These are phyloP conservation scores for Ecliptopera silaceata DNA, from an alignment of 2,888 invertebrate genomes.

Conservation along the genomic window DNA sequence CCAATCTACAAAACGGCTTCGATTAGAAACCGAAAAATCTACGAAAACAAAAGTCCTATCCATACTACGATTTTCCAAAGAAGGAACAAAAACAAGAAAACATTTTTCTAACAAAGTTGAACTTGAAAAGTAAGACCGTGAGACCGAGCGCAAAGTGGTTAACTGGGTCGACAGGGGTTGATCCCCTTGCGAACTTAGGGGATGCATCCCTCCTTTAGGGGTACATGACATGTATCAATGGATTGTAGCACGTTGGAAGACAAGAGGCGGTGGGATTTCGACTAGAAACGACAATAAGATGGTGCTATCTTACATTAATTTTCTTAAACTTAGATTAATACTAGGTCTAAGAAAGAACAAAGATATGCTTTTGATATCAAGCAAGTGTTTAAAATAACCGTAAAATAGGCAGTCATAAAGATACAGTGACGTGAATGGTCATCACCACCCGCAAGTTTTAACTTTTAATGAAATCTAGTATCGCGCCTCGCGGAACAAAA, in stretches of 20 bases:
- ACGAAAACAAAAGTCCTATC: neutral
- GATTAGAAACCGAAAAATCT: too few relatives aligned
- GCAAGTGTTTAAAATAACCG: too few relatives aligned
- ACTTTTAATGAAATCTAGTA: constrained; percentile 60
- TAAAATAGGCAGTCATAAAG: constrained; percentile 8
- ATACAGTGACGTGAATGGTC: constrained; percentile 14
- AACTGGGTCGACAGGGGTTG: constrained; percentile 36
- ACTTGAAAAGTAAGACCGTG: constrained; percentile 34
- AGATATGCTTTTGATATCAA: too few relatives aligned
- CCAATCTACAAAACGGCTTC: neutral
- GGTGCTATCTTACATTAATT: neutral
- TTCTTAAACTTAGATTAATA: neutral
- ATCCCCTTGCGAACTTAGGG: constrained; percentile 35
- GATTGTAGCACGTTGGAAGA: constrained; percentile 9
- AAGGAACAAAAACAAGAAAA: constrained; percentile 13
- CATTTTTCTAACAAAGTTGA: constrained; percentile 32
- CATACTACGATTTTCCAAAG: neutral
- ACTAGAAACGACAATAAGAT: constrained; percentile 1
- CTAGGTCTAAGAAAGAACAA: too few relatives aligned
- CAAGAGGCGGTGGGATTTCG: constrained; percentile 2
- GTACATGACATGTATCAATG: constrained; percentile 26
- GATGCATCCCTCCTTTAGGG: constrained; percentile 28
- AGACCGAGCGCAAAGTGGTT: constrained; percentile 32
- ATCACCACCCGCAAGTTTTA: constrained; percentile 37
- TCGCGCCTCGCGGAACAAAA: constrained; percentile 47